phyloP scores from a whole-genome alignment of 2,888 invertebrate genomes.

The Drosophila anceps region DNA sequence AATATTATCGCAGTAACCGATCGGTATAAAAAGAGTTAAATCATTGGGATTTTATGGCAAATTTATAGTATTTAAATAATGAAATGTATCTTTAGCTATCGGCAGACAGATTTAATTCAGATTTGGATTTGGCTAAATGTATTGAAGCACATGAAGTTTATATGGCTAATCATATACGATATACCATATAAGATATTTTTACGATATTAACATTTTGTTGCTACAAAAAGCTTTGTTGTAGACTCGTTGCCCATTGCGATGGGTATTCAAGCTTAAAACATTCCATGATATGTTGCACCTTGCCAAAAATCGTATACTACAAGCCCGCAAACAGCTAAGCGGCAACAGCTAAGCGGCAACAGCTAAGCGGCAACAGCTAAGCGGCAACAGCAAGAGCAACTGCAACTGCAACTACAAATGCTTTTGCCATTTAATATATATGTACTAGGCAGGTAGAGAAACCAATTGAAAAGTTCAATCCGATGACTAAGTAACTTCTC shows the following conservation, averaged over 20 bases:
- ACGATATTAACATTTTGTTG: not conserved
- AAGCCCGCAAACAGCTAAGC: conserved; percentile 19
- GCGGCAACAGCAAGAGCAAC: not conserved
- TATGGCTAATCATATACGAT: conserved; percentile 3
- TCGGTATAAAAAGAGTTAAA: not conserved
- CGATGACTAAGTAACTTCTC: conserved; percentile 52
- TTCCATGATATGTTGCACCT: conserved; percentile 42
- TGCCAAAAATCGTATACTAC: conserved; percentile 34
- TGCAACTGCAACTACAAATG: conserved; percentile 6
- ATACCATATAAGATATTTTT: not conserved
- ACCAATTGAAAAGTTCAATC: conserved; percentile 43
- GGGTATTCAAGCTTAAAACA: conserved; percentile 20
- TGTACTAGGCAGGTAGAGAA: conserved; percentile 19
- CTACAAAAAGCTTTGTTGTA: not conserved
- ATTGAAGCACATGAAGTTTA: not conserved
- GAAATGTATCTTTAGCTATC: not conserved
- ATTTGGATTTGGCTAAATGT: not conserved
- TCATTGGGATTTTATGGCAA: not conserved
- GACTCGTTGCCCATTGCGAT: not conserved
- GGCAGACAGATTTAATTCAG: not conserved
- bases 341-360: conserved; percentile 6
- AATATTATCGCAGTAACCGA: not conserved
- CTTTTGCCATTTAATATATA: conserved; percentile 52
- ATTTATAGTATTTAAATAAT: not conserved
- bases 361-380: conserved; percentile 2